Evolutionary conservation across 2,797 vertebrate genomes (phyloP).

Genomic region (Amazonetta brasiliensis): DNA sequence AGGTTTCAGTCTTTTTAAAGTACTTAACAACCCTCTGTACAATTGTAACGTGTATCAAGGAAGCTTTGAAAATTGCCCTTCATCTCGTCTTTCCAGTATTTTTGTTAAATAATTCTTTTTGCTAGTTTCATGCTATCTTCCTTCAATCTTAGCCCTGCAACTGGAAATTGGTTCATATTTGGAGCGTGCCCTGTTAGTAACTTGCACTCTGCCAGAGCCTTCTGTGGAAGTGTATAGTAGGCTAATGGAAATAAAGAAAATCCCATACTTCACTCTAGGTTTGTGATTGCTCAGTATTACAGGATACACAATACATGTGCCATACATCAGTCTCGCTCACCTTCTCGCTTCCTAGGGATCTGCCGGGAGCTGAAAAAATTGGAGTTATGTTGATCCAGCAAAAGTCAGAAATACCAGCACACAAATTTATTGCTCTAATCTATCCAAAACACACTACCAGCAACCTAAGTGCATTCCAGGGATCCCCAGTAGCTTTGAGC

Average conservation of each 20-base stretch:
- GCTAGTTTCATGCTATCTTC: neutral
- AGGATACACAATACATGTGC: neutral
- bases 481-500: neutral
- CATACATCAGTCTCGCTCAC: neutral
- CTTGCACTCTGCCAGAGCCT: neutral
- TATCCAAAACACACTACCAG: neutral
- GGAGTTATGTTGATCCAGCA: neutral
- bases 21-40: neutral
- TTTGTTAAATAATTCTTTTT: neutral
- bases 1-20: neutral
- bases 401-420: neutral
- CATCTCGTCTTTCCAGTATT: neutral
- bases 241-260: neutral
- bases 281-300: neutral
- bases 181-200: neutral
- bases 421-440: neutral
- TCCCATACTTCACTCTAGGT: neutral
- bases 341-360: neutral
- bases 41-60: neutral
- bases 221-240: neutral
- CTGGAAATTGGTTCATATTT: neutral
- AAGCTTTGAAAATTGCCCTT: neutral
- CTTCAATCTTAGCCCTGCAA: neutral
- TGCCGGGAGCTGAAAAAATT: neutral
- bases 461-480: neutral